Conservation (phyloP, 2,888 invertebrate genomes). For the Microdon myrmicae region DNA sequence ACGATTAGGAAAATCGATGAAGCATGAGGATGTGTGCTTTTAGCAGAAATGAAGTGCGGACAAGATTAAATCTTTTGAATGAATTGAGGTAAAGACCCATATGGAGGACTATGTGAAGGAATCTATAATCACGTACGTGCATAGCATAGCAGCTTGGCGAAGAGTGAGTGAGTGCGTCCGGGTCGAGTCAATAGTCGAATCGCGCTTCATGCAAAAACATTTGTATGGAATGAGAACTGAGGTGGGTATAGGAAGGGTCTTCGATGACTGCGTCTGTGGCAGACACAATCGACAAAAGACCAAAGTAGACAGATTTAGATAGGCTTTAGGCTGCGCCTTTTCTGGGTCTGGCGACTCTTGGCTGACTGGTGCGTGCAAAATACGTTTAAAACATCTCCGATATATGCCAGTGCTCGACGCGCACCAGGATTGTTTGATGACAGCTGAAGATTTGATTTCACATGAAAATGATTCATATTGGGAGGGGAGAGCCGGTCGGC, state of each 20-base stretch:
- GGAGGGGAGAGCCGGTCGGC: neutral
- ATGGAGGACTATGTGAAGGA: slow-evolving; percentile 45
- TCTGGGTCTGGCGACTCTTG: too few species aligned
- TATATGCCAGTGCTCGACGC: slow-evolving; percentile 26
- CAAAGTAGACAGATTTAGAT: slow-evolving; percentile 13
- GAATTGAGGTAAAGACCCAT: slow-evolving; percentile 52
- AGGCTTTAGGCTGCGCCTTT: neutral
- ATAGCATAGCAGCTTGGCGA: slow-evolving; percentile 13
- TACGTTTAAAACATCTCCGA: slow-evolving; percentile 31
- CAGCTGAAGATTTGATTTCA: slow-evolving; percentile 40
- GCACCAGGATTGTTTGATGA: slow-evolving; percentile 38
- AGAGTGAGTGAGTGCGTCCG: slow-evolving; percentile 4
- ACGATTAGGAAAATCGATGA: slow-evolving; percentile 52
- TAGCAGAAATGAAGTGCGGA: slow-evolving; percentile 58
- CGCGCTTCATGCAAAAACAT: slow-evolving; percentile 11
- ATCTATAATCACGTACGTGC: slow-evolving; percentile 50
- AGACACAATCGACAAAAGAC: slow-evolving; percentile 21
- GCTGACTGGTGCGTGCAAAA: slow-evolving; percentile 42
- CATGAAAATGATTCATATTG: slow-evolving; percentile 20
- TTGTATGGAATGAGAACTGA: neutral
- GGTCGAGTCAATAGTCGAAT: slow-evolving; percentile 4
- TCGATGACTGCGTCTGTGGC: slow-evolving; percentile 24
- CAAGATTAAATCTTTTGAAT: slow-evolving; percentile 57
- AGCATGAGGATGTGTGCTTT: slow-evolving; percentile 52
- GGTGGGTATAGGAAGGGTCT: slow-evolving; percentile 7